A percentile compares a stretch with the other conserved stretches of the same genome.
Conservation (phyloP, 2,797 vertebrate species). For the Vipera latastei region DNA sequence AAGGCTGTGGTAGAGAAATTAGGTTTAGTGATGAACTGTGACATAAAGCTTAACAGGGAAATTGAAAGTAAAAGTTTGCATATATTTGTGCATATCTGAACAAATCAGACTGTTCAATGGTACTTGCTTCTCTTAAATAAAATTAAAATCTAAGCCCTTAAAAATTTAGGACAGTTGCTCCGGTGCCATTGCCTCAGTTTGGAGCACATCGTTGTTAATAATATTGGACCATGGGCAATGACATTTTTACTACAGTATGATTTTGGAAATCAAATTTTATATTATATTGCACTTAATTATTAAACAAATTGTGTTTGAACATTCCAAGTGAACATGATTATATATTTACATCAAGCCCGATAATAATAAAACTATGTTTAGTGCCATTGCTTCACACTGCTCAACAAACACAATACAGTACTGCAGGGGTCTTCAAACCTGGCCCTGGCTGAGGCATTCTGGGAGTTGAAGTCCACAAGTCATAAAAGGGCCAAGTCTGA, state of each 20-base stretch:
- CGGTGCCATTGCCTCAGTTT: not conserved
- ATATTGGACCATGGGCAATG: not conserved
- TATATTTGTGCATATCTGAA: not conserved
- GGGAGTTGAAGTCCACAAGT: too few relatives aligned
- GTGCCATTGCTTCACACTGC: conserved; percentile 17
- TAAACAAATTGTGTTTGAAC: not conserved
- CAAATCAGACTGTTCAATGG: not conserved
- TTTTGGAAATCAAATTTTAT: not conserved
- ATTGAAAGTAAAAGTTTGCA: not conserved
- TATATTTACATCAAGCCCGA: not conserved
- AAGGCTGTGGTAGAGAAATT: not conserved
- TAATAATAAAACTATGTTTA: not conserved
- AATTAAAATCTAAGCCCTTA: not conserved
- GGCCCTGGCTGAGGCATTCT: too few relatives aligned
- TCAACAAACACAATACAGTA: not conserved
- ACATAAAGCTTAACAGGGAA: not conserved
- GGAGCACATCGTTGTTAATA: not conserved
- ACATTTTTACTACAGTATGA: not conserved
- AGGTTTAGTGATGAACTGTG: not conserved
- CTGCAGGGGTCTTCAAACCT: not conserved
- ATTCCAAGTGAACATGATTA: not conserved
- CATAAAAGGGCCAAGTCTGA: too few relatives aligned
- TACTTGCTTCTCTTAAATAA: not conserved
- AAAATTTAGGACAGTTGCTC: not conserved
- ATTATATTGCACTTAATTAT: not conserved